Conservation (phyloP, 2,797 vertebrate species). For the Cyprinodon diabolis region DNA sequence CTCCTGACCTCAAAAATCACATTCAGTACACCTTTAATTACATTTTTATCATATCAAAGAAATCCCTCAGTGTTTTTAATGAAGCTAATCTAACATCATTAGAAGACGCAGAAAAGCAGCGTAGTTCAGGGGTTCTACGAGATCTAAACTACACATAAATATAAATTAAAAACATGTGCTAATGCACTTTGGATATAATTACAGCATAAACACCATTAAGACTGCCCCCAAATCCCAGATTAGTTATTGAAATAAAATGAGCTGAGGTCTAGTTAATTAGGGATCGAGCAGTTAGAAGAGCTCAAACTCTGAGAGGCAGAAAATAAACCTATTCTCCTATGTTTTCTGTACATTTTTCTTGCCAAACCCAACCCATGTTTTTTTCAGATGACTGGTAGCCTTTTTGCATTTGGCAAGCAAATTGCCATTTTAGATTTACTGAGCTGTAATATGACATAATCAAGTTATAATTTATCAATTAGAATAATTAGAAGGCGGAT, state of each 20-base stretch:
- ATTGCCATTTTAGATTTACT: slow-evolving; percentile 74
- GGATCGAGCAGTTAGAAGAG: slow-evolving; percentile 88
- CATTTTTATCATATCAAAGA: slow-evolving; percentile 36
- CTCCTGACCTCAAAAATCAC: slow-evolving; percentile 10
- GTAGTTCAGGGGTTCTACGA: slow-evolving; percentile 30
- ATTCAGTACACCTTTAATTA: slow-evolving; percentile 21
- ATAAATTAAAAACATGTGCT: slow-evolving; percentile 31
- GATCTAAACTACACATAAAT: slow-evolving; percentile 45
- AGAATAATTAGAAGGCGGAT: slow-evolving; percentile 83
- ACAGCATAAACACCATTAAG: slow-evolving; percentile 68
- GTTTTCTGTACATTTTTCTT: slow-evolving; percentile 49
- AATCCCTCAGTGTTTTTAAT: slow-evolving; percentile 33
- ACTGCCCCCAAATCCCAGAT: slow-evolving; percentile 79
- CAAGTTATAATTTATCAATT: slow-evolving; percentile 84
- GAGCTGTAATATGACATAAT: slow-evolving; percentile 82
- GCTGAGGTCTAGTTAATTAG: slow-evolving; percentile 89
- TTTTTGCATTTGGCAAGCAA: slow-evolving; percentile 69
- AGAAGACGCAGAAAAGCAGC: slow-evolving; percentile 24
- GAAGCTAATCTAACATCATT: slow-evolving; percentile 32
- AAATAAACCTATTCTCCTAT: slow-evolving; percentile 57
- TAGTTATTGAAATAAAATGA: slow-evolving; percentile 88
- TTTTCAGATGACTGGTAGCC: slow-evolving; percentile 51
- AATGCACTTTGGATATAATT: slow-evolving; percentile 71
- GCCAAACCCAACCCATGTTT: slow-evolving; percentile 57
- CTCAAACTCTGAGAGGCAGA: slow-evolving; percentile 77